These are phyloP conservation scores for Exocentrus adspersus DNA, from an alignment of 2,888 invertebrate species.

Conservation along the genomic window DNA sequence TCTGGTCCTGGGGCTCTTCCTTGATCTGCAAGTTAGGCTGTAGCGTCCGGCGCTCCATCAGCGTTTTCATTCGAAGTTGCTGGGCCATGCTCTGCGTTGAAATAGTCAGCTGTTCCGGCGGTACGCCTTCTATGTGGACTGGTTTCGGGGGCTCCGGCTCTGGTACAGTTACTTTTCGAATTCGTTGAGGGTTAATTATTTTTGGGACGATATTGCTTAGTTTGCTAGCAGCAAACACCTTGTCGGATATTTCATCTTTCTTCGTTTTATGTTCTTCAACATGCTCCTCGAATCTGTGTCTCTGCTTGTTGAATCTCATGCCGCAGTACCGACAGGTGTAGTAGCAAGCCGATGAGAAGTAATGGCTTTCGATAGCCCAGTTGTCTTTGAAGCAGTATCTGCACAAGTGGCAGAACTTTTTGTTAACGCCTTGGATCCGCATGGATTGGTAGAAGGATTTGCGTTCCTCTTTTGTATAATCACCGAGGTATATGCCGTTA, in stretches of 20 bases:
- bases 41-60: conserved; percentile 24
- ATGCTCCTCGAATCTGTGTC: conserved; percentile 57
- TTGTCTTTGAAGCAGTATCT: conserved; percentile 63
- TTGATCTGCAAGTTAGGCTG: conserved; percentile 51
- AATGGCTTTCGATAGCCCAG: conserved; percentile 63
- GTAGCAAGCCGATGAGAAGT: conserved; percentile 60
- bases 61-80: conserved; percentile 19
- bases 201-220: conserved; percentile 53
- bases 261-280: conserved; percentile 53
- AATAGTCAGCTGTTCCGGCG: background rate
- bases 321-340: conserved; percentile 62
- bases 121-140: background rate
- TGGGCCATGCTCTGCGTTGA: background rate
- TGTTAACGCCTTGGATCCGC: conserved; percentile 57
- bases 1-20: conserved; percentile 46
- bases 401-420: conserved; percentile 61
- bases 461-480: conserved; percentile 59
- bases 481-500: conserved; percentile 56
- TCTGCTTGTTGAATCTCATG: conserved; percentile 61
- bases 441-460: conserved; percentile 59
- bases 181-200: conserved; percentile 51
- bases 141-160: conserved; percentile 36
- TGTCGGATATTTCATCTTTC: conserved; percentile 54
- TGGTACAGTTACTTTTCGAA: conserved; percentile 42
- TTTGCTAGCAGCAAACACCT: conserved; percentile 57